phyloP scores from a whole-genome alignment of 2,797 vertebrate genomes.

The Pygocentrus nattereri region DNA sequence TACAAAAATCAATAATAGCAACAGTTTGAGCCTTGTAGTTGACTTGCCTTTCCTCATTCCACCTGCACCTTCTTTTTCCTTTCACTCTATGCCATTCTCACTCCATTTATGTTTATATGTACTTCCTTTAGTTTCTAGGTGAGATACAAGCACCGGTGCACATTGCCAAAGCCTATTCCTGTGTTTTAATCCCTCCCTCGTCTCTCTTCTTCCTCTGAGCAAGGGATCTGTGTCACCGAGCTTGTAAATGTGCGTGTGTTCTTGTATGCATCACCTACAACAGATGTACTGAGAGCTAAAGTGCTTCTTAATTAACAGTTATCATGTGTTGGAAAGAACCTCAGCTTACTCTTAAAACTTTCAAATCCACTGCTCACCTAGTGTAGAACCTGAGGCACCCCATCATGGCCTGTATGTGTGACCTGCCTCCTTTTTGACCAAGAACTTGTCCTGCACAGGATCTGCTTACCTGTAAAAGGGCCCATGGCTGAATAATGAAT shows the following conservation, averaged over 20 bases:
- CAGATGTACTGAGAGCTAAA: slow-evolving; percentile 39
- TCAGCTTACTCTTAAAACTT: neutral
- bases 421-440: neutral
- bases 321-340: neutral
- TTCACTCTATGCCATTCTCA: neutral
- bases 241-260: neutral
- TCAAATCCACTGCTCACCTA: neutral
- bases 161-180: neutral
- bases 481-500: slow-evolving; percentile 68
- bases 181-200: slow-evolving; percentile 10
- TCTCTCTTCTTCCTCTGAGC: neutral
- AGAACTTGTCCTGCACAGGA: slow-evolving; percentile 39
- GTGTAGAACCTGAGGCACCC: slow-evolving; percentile 10
- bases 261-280: slow-evolving; percentile 9
- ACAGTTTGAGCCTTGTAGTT: slow-evolving; percentile 34
- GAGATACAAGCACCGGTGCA: neutral
- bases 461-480: slow-evolving; percentile 60
- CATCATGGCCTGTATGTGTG: neutral
- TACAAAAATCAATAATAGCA: neutral
- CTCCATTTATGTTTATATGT: slow-evolving; percentile 20
- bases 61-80: neutral
- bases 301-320: slow-evolving; percentile 41
- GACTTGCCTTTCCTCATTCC: slow-evolving; percentile 38
- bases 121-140: slow-evolving; percentile 31
- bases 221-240: neutral